Conservation (phyloP, 2,797 vertebrate species). For the Sternotherus odoratus region DNA sequence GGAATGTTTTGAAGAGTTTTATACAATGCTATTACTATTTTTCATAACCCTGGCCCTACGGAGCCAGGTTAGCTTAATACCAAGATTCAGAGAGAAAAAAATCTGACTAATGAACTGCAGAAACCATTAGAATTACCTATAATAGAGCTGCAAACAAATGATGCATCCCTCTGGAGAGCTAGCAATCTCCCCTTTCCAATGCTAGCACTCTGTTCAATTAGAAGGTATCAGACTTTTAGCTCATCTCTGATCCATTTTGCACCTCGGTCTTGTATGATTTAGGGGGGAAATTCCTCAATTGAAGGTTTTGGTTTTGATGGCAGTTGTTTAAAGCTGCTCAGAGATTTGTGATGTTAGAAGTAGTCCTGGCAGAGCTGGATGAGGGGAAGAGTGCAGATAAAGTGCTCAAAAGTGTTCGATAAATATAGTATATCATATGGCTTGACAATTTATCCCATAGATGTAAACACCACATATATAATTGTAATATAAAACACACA, state of each 20-base stretch:
- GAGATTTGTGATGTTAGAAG: background rate
- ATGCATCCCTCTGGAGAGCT: background rate
- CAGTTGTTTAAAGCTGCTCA: background rate
- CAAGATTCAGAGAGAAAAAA: background rate
- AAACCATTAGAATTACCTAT: background rate
- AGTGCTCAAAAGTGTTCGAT: accelerated
- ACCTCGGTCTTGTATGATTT: background rate
- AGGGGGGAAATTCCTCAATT: background rate
- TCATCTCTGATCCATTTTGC: background rate
- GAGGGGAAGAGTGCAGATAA: background rate
- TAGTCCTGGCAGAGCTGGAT: background rate
- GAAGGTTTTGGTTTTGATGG: background rate
- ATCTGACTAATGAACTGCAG: background rate
- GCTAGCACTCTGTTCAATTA: background rate
- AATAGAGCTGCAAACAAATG: background rate
- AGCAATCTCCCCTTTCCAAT: background rate
- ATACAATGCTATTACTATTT: background rate
- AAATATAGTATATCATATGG: accelerated
- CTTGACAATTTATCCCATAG: background rate
- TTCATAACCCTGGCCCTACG: background rate
- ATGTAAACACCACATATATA: background rate
- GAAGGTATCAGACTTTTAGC: background rate
- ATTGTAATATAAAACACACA: background rate
- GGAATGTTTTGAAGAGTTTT: background rate
- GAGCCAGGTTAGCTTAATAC: accelerated